phyloP scores from a whole-genome alignment of 2,888 invertebrate genomes.

The Ashinkailepas kermadecensis region DNA sequence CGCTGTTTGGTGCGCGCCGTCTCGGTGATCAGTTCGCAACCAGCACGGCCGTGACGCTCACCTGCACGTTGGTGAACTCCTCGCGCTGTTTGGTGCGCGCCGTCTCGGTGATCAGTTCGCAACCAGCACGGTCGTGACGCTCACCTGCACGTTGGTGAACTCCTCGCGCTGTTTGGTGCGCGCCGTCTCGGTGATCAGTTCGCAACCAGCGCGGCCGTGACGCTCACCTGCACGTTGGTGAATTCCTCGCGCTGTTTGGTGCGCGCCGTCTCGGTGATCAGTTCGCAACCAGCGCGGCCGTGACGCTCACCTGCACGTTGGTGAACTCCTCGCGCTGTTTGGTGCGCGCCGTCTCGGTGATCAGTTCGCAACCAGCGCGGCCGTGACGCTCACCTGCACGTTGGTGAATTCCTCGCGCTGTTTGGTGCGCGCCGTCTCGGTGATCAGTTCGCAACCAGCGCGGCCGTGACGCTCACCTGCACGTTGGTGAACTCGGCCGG shows the following conservation, averaged over 20 bases:
- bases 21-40: constrained; percentile 78
- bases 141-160: constrained; percentile 49
- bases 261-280: constrained; percentile 61
- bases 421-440: constrained; percentile 50
- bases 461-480: too few relatives aligned
- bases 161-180: constrained; percentile 47
- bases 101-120: constrained; percentile 71
- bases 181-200: constrained; percentile 65
- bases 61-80: constrained; percentile 53
- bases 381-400: too few relatives aligned
- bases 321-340: constrained; percentile 55
- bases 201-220: too few relatives aligned
- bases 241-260: constrained; percentile 50
- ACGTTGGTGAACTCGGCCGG: constrained; percentile 53
- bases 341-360: constrained; percentile 56
- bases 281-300: too few relatives aligned
- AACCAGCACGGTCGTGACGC: too few relatives aligned
- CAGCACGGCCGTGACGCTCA: too few relatives aligned
- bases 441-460: constrained; percentile 75
- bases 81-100: constrained; percentile 42
- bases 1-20: constrained; percentile 38
- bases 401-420: constrained; percentile 56
- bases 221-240: constrained; percentile 50
- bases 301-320: too few relatives aligned
- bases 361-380: too few relatives aligned